A percentile compares a stretch with the other conserved stretches of the same genome.
Conservation (phyloP, 2,888 invertebrate genomes). For the Fissipunctia ypsillon region DNA sequence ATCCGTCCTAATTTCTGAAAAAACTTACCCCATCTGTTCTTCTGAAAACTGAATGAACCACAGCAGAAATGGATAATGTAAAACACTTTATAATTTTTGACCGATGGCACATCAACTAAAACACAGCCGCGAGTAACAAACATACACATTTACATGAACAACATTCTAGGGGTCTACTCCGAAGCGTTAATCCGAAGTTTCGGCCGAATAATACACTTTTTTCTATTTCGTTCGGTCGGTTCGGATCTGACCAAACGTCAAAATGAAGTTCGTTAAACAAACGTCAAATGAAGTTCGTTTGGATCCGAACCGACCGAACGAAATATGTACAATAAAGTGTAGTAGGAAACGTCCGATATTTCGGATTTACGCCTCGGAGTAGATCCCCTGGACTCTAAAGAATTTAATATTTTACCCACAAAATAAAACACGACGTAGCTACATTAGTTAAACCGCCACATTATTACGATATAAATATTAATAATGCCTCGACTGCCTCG, state of each 20-base stretch:
- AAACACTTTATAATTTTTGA: neutral
- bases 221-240: too few species aligned
- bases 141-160: neutral
- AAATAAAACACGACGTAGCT: slow-evolving; percentile 32
- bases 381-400: too few species aligned
- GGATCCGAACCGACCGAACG: too few species aligned
- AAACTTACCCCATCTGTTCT: neutral
- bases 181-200: too few species aligned
- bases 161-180: too few species aligned
- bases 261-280: too few species aligned
- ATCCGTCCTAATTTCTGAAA: neutral
- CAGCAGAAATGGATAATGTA: neutral
- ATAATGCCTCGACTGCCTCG: slow-evolving; percentile 11
- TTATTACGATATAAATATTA: slow-evolving; percentile 50
- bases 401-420: slow-evolving; percentile 46
- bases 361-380: too few species aligned
- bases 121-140: neutral
- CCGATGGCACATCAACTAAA: neutral
- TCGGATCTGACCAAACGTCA: too few species aligned
- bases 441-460: slow-evolving; percentile 32
- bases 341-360: too few species aligned
- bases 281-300: too few species aligned
- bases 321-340: too few species aligned
- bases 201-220: too few species aligned
- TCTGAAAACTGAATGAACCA: neutral